Evolutionary conservation across 2,113 vertebrate genomes (phyloP).

Genomic region (Mesembrinibis cayennensis): DNA sequence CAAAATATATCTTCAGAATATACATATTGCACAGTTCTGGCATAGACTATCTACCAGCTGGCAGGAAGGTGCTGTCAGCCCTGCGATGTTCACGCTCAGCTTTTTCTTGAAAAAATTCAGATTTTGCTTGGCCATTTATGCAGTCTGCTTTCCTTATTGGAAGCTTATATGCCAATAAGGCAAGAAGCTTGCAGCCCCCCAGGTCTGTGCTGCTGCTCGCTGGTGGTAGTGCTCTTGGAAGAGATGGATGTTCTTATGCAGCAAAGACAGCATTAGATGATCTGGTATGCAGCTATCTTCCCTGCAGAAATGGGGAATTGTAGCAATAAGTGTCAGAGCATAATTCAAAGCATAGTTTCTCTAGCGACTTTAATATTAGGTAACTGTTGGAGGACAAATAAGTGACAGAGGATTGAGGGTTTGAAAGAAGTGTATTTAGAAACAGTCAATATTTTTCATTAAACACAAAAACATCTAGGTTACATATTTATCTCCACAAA

Average conservation of each 20-base stretch:
- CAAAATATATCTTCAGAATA: neutral
- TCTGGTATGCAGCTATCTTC: neutral
- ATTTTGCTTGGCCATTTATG: neutral
- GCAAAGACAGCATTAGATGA: fast-evolving
- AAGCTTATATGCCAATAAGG: neutral
- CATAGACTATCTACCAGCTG: neutral
- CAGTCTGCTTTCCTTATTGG: neutral
- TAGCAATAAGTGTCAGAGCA: neutral
- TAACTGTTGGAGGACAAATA: neutral
- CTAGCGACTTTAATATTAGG: neutral
- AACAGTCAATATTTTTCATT: neutral
- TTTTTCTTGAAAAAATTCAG: neutral
- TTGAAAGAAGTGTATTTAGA: neutral
- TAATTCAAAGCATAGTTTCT: neutral
- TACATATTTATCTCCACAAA: neutral
- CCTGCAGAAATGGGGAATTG: neutral
- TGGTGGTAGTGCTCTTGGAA: neutral
- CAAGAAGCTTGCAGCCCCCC: neutral
- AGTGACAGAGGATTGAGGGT: neutral
- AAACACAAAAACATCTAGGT: neutral
- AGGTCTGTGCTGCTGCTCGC: neutral
- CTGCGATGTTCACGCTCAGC: neutral
- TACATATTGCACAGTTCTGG: neutral
- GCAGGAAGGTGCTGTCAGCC: slow-evolving; percentile 33
- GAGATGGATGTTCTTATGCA: neutral